Conservation (phyloP, 1,140 invertebrate species). For the Pogonognathellus flavescens region DNA sequence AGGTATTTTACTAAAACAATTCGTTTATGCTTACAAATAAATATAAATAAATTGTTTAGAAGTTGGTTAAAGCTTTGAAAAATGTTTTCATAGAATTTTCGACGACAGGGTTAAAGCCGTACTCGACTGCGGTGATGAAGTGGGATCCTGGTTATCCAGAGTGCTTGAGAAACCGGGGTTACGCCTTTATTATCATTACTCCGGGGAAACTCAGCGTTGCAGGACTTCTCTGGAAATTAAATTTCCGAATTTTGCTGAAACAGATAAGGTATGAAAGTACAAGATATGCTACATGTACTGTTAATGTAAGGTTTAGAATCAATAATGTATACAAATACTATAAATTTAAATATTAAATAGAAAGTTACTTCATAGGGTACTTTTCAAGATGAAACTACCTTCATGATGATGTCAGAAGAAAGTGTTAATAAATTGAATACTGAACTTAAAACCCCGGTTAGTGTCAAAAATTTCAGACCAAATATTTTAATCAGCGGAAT, state of each 20-base stretch:
- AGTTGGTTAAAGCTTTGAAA: too few relatives aligned
- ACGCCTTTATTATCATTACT: constrained; percentile 67
- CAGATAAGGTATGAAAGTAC: constrained; percentile 60
- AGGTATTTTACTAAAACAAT: background rate
- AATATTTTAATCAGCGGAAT: constrained; percentile 66
- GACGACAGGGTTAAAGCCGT: constrained; percentile 61
- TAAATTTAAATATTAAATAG: too few relatives aligned
- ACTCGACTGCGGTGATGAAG: constrained; percentile 69
- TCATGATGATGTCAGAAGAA: constrained; percentile 68
- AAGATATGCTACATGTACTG: background rate
- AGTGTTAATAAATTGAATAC: constrained; percentile 69
- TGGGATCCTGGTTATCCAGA: constrained; percentile 68
- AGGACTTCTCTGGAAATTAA: constrained; percentile 65
- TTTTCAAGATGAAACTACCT: constrained; percentile 69
- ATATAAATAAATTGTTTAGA: background rate
- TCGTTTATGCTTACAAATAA: background rate
- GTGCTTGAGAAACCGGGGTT: constrained; percentile 67
- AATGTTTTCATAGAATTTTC: constrained; percentile 58
- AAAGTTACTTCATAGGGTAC: too few relatives aligned
- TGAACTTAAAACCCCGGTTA: constrained; percentile 67
- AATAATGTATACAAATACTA: background rate
- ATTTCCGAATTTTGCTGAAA: constrained; percentile 58
- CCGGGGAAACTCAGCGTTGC: constrained; percentile 66
- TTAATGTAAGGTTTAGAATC: background rate
- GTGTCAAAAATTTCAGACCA: constrained; percentile 67